Evolutionary conservation across 2,797 vertebrate species (phyloP), one percentile per base, ranked within the genome.

Genomic region (Gila robusta): DNA sequence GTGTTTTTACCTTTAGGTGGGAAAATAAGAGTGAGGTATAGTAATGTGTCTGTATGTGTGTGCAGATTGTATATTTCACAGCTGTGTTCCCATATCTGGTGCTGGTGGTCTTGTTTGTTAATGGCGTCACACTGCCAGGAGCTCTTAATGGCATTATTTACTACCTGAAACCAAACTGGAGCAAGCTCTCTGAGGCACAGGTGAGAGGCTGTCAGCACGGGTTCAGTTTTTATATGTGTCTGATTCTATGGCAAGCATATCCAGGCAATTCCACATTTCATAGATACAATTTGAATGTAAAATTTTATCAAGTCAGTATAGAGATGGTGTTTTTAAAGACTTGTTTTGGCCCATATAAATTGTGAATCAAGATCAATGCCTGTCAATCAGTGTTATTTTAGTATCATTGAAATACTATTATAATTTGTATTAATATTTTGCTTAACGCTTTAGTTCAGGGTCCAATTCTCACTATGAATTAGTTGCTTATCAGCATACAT

Each of bases 121-220:
- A 96, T 73, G 96, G 96, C 35, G 91, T 96, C 86, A 96, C 95
- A 77, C 91, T 97, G 39, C 96, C 96, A 17, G 96, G 96, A 87
- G 96, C 96, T 84, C 10, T 95, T 83, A 93, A 96, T 89, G 96
- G 96, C 80, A 96, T 96, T 83, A 89, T 96, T 87, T 97, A 96
- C 93, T 97, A 96, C 92, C 93, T 97, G 89, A 96, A 96, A 93
- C 96, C 96, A 79, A 92, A 96, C 92, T 97, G 96, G 96, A 96
- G 96, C 83, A 97, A 96, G 92, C 95, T 97, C 16, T 94, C 91
- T 83, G 95, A 97, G 91, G 95, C 96, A 62, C 96, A 97, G 95
- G 96, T 97, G 86, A 85, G 87, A 81, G 7, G 39, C 81, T 82
- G 23, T 41, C 19, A 70, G 6, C 19, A 10, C 11, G 26, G 81